Evolutionary conservation across 2,888 invertebrate species (phyloP).

Genomic region (Chloroclysta siterata): DNA sequence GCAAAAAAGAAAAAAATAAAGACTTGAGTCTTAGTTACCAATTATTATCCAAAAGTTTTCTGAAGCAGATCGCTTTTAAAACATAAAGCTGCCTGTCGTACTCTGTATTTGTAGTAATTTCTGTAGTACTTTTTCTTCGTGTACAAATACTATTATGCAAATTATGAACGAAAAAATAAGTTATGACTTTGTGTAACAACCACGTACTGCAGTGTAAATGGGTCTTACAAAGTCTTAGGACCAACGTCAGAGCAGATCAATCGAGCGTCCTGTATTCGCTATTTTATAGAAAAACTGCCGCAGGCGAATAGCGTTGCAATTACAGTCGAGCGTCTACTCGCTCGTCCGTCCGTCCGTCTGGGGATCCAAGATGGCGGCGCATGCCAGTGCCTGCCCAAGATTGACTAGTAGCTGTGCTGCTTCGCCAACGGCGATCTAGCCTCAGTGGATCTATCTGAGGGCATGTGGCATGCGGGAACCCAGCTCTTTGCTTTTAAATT

Average conservation of each 20-base stretch:
- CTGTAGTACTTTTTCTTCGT: too few species aligned
- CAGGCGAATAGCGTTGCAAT: slow-evolving; percentile 77
- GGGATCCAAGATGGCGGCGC: slow-evolving; percentile 73
- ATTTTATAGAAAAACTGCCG: slow-evolving; percentile 74
- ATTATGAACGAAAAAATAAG: not conserved
- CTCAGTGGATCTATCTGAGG: slow-evolving; percentile 68
- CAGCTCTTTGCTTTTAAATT: slow-evolving; percentile 70
- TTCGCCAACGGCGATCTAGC: slow-evolving; percentile 77
- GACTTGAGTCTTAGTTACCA: too few species aligned
- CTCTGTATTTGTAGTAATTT: too few species aligned
- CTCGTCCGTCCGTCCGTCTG: slow-evolving; percentile 68
- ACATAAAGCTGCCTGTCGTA: too few species aligned
- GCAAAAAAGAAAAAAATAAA: too few species aligned
- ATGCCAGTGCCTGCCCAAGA: slow-evolving; percentile 80
- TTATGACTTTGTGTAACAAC: not conserved
- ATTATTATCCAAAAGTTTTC: too few species aligned
- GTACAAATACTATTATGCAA: too few species aligned
- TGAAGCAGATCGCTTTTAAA: too few species aligned
- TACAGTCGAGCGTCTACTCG: slow-evolving; percentile 72
- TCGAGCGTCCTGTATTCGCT: slow-evolving; percentile 54
- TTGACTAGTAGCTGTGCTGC: slow-evolving; percentile 80
- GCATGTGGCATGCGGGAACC: slow-evolving; percentile 70
- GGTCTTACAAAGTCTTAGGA: slow-evolving; percentile 24
- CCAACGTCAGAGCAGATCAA: slow-evolving; percentile 44
- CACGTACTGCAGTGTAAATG: not conserved